A percentile compares a stretch with the other conserved stretches of the same genome.
Conservation (phyloP, 37 sponge, comb jelly and placozoan species). For the Ephydatia muelleri region DNA sequence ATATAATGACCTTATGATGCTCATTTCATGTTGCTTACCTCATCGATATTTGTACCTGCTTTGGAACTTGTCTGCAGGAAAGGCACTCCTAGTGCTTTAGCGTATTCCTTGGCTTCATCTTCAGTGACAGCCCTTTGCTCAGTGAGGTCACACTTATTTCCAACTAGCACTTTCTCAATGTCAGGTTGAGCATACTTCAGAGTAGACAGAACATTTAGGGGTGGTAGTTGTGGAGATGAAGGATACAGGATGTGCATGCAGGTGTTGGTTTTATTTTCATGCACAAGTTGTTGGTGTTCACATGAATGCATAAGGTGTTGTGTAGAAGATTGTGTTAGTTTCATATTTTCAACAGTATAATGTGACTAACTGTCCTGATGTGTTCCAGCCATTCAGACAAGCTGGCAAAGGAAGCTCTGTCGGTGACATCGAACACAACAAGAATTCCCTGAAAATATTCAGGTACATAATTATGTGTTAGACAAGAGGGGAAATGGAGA, state of each 20-base stretch:
- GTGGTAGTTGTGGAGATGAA: too few relatives aligned
- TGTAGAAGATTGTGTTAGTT: not conserved
- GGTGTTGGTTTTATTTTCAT: too few relatives aligned
- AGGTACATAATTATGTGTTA: not conserved
- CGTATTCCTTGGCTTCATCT: conserved; percentile 60
- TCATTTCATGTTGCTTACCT: conserved; percentile 29
- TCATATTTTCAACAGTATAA: not conserved
- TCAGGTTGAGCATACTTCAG: conserved; percentile 73
- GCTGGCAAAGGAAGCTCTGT: conserved; percentile 70
- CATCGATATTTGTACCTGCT: conserved; percentile 58
- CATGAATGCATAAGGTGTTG: not conserved
- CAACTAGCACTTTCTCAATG: conserved; percentile 72
- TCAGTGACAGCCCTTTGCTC: conserved; percentile 42
- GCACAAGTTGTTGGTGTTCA: too few relatives aligned
- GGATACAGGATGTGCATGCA: too few relatives aligned
- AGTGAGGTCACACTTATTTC: conserved; percentile 82
- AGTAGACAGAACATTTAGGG: not conserved
- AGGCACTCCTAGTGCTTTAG: conserved; percentile 39
- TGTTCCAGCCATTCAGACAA: conserved; percentile 80
- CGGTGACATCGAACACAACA: conserved; percentile 81
- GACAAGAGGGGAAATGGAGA: not conserved
- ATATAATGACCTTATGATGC: not conserved
- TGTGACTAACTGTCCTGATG: conserved; percentile 57
- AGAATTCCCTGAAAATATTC: conserved; percentile 70
- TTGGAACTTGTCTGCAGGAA: conserved; percentile 83